A percentile compares a stretch with the other conserved stretches of the same genome.
Evolutionary conservation across 2,888 invertebrate species (phyloP).

Genomic region (Cotesia congregata): DNA sequence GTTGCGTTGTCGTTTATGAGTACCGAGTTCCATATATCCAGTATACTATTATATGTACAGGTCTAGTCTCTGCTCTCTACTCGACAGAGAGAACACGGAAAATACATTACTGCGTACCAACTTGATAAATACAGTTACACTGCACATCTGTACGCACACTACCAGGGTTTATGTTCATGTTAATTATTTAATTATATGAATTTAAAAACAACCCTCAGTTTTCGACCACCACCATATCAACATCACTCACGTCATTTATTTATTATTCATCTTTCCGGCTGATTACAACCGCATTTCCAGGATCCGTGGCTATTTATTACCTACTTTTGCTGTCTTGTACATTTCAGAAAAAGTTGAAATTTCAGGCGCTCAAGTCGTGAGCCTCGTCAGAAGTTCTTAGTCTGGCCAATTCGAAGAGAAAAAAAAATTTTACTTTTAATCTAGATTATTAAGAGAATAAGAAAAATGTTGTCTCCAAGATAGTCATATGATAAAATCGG

Average conservation of each 20-base stretch:
- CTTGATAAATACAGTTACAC: constrained; percentile 1
- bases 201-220: neutral
- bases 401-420: too few species aligned
- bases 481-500: too few species aligned
- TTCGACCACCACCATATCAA: neutral
- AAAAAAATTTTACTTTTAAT: too few species aligned
- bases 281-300: neutral
- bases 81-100: constrained; percentile 7
- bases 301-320: too few species aligned
- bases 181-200: constrained; percentile 29
- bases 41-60: neutral
- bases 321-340: too few species aligned
- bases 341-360: neutral
- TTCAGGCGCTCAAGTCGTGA: too few species aligned
- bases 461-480: too few species aligned
- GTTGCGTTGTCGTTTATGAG: neutral
- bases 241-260: neutral
- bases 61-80: neutral
- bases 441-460: too few species aligned
- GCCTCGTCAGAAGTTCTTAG: too few species aligned
- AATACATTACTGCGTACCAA: constrained; percentile 12
- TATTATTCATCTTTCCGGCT: neutral
- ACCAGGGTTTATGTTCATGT: constrained; percentile 5
- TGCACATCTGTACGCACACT: neutral
- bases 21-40: too few species aligned